Base-by-base conservation (phyloP, 2,797 vertebrate genomes). In the Danionella dracula region DNA sequence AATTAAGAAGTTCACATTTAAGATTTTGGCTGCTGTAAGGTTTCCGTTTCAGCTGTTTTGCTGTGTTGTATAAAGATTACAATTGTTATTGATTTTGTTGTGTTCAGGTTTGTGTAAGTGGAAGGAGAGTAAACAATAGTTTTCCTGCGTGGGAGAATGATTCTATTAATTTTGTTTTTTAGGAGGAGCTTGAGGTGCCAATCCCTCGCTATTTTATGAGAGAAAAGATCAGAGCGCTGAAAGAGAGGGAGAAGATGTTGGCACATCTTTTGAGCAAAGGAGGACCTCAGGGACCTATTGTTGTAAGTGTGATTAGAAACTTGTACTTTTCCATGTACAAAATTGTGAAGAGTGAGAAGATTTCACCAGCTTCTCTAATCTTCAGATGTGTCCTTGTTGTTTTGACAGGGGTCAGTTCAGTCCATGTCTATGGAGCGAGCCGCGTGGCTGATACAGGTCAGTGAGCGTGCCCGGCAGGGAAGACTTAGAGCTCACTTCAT, bases 131-230 rank as follows among this genome's bases (percentile, higher is more conserved):
- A n/a, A n/a, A n/a, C n/a, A n/a, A n/a, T n/a, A n/a, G n/a, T n/a
- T n/a, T n/a, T n/a, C n/a, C n/a, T n/a, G n/a, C n/a, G n/a, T n/a
- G n/a, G n/a, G n/a, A n/a, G n/a, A n/a, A n/a, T n/a, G n/a, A n/a
- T n/a, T n/a, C n/a, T n/a, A n/a, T 75, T 55, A 56, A 57, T 34
- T 63, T 48, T 64, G 66, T 27, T 55, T 59, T 61, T n/a, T 54
- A 94, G 93, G 85, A 91, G 75, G 85, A 87, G 17, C 60, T 90
- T 61, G 93, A 94, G 68, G 83, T 94, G 45, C 93, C 92, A 53
- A 90, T 94, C 31, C 93, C 93, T 34, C 88, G 59, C n/a, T 94
- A 92, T 51, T 92, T 93, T 70, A 11, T 93, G 71, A 90, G 88
- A 64, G 91, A 94, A 71, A 91, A 86, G 27, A 55, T 90, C 32